Base-by-base conservation (phyloP, 1,140 invertebrate species). In the Cyclargus thomasi region DNA sequence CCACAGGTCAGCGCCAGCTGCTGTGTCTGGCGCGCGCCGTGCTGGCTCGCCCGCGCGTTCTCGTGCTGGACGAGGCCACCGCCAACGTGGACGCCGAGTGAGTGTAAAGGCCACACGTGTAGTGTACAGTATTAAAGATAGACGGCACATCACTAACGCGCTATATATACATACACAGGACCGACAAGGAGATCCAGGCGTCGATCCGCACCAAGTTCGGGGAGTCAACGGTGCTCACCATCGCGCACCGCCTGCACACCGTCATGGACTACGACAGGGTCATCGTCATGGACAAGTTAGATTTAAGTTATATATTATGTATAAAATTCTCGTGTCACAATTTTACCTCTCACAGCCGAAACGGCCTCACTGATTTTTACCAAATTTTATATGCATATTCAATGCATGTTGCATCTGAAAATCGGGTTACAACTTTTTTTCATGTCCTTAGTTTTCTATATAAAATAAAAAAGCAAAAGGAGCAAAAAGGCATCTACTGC, bases 61-160 rank as follows among this genome's bases (percentile, higher is more conserved):
- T 97, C 5, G 92, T 97, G 11, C 84, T 97, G 64, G 97, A 97
- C 83, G 97, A 97, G 88, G 97, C 97, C 0, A 97, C 96, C 0
- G 96, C 96, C 20, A 96, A 96, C 75, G 95, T 97, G 4, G 97
- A 97, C 83, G 93, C 92, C 0, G 91, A 94, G 88, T 94, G 67
- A 82, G 85, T 76, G 22, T 17, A n/a, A n/a, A n/a, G n/a, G n/a
- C n/a, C n/a, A n/a, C n/a, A n/a, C n/a, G n/a, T n/a, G n/a, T n/a
- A n/a, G n/a, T n/a, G n/a, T n/a, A n/a, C n/a, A n/a, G n/a, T n/a
- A n/a, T n/a, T n/a, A n/a, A n/a, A n/a, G n/a, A n/a, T n/a, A n/a
- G n/a, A n/a, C 23, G 62, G 5, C n/a, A 22, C n/a, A 35, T 1
- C 21, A 23, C 16, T 1, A 4, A 36, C 29, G 16, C 10, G 17